Conservation (phyloP, 2,113 vertebrate genomes). For the Misgurnus anguillicaudatus region DNA sequence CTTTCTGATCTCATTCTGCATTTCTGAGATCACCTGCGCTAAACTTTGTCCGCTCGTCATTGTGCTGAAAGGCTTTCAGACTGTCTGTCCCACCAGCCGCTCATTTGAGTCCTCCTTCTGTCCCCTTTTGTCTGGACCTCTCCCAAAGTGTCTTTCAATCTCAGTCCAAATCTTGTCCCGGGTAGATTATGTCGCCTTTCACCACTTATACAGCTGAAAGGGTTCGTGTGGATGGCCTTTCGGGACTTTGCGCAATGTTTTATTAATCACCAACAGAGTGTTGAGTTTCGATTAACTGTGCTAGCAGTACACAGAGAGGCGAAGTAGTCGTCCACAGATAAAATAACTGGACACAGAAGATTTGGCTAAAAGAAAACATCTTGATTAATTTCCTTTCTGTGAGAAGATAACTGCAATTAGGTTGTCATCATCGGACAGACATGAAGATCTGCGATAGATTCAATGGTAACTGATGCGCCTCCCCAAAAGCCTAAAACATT, state of each 20-base stretch:
- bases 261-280: slow-evolving; percentile 79
- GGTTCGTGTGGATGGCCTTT: slow-evolving; percentile 67
- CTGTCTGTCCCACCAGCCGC: neutral
- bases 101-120: slow-evolving; percentile 28
- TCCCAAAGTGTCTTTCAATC: slow-evolving; percentile 57
- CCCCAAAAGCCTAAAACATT: slow-evolving; percentile 65
- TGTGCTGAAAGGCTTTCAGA: slow-evolving; percentile 41
- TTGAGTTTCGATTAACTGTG: slow-evolving; percentile 78
- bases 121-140: slow-evolving; percentile 5
- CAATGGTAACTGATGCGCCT: slow-evolving; percentile 44
- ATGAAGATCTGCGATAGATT: slow-evolving; percentile 37
- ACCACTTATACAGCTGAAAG: slow-evolving; percentile 69
- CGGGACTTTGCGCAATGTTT: slow-evolving; percentile 77
- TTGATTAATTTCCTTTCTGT: slow-evolving; percentile 23
- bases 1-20: slow-evolving; percentile 83
- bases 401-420: slow-evolving; percentile 41
- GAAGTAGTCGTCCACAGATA: slow-evolving; percentile 26
- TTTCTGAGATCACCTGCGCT: slow-evolving; percentile 80
- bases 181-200: slow-evolving; percentile 76
- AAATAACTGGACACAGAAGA: slow-evolving; percentile 53
- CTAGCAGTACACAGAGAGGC: slow-evolving; percentile 31
- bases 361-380: slow-evolving; percentile 2
- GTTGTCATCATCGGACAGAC: slow-evolving; percentile 40
- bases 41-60: slow-evolving; percentile 83
- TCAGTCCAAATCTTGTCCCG: slow-evolving; percentile 64